Conservation (phyloP, 2,113 vertebrate species). For the Lepisosteus osseus region DNA sequence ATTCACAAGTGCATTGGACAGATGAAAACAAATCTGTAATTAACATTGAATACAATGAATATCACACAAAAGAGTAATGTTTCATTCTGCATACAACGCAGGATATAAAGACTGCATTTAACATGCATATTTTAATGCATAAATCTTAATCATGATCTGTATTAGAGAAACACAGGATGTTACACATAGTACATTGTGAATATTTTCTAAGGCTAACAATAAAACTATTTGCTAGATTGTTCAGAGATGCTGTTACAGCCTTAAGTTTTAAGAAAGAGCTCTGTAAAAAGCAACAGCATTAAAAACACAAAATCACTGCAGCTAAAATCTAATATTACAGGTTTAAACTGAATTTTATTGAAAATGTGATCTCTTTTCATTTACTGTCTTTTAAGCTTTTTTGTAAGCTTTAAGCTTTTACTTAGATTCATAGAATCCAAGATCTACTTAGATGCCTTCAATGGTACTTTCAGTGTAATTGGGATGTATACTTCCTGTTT, state of each 20-base stretch:
- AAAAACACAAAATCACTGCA: background rate
- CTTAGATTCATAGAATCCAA: no score
- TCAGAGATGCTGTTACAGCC: background rate
- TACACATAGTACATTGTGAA: background rate
- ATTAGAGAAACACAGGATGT: background rate
- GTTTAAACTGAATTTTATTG: no score
- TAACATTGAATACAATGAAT: background rate
- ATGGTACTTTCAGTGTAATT: no score
- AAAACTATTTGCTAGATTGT: background rate
- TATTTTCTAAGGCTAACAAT: background rate
- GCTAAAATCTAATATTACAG: no score
- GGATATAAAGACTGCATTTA: background rate
- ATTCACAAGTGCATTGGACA: no score
- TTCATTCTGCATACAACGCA: background rate
- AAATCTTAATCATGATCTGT: background rate
- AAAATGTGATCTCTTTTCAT: no score
- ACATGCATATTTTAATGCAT: background rate
- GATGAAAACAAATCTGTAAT: background rate
- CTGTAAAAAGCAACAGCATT: no score
- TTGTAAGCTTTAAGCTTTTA: no score
- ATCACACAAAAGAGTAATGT: background rate
- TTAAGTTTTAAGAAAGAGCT: background rate
- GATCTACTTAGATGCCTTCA: no score
- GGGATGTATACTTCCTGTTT: no score
- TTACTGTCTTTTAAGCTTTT: no score